A percentile compares a stretch with the other conserved stretches of the same genome.
Conservation (phyloP, 2,113 vertebrate genomes). For the Campylorhamphus procurvoides region DNA sequence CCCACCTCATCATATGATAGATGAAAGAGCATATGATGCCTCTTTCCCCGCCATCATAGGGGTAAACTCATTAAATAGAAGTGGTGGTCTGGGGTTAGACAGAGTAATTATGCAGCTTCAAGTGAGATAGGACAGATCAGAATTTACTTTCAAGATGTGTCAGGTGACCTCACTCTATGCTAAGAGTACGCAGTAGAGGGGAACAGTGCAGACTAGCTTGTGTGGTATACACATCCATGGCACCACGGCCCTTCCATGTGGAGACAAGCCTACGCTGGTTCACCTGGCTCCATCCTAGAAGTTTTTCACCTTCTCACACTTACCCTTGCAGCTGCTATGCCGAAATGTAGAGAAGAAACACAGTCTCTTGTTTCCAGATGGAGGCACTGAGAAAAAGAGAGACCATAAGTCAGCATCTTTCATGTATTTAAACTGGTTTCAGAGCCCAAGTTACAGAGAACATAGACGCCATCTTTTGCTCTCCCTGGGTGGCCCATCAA, state of each 20-base stretch:
- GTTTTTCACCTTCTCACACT: neutral
- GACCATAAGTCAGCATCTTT: neutral
- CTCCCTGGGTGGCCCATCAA: neutral
- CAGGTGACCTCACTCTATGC: neutral
- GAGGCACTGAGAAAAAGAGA: neutral
- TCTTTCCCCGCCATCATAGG: neutral
- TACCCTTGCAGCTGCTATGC: neutral
- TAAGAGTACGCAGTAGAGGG: neutral
- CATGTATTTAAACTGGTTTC: neutral
- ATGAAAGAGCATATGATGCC: too few relatives aligned
- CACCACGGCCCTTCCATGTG: neutral
- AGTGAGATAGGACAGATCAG: neutral
- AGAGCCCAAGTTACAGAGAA: neutral
- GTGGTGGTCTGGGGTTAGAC: neutral
- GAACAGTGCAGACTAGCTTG: fast-evolving
- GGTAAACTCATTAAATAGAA: neutral
- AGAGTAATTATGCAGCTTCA: neutral
- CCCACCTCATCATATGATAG: fast-evolving
- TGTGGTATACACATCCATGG: fast-evolving
- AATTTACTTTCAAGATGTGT: neutral
- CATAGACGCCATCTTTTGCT: neutral
- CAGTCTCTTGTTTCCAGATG: neutral
- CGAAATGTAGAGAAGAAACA: neutral
- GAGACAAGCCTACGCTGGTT: neutral
- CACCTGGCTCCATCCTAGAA: neutral